Conservation (phyloP, 1,140 invertebrate genomes). For the Lycorma delicatula region DNA sequence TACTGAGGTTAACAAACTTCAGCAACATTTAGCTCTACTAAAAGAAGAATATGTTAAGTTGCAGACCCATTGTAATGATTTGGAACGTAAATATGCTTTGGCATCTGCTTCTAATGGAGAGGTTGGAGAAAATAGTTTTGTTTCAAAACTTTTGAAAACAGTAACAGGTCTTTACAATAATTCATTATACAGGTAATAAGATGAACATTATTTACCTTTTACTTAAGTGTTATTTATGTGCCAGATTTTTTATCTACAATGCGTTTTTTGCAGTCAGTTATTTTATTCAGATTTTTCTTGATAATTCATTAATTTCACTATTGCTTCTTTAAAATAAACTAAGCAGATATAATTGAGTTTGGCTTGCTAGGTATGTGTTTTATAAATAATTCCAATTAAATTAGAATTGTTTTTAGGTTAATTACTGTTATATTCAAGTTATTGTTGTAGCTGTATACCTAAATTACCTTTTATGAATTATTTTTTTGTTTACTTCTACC, state of each 20-base stretch:
- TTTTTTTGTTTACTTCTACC: no score
- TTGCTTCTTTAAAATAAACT: no score
- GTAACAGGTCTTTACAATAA: constrained; percentile 64
- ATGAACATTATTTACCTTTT: not conserved
- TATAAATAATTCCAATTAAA: no score
- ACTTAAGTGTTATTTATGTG: constrained; percentile 1
- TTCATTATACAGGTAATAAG: constrained; percentile 20
- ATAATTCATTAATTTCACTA: no score
- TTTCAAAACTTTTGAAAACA: constrained; percentile 65
- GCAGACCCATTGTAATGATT: constrained; percentile 67
- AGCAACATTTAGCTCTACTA: constrained; percentile 75
- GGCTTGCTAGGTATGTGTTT: no score
- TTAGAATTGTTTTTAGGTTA: no score
- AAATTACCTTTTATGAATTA: no score
- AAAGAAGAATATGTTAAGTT: constrained; percentile 88
- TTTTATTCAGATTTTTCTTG: no score
- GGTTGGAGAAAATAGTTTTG: constrained; percentile 62
- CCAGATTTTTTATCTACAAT: constrained; percentile 49
- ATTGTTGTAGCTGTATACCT: no score
- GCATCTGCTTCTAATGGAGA: constrained; percentile 50
- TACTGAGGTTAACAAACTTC: constrained; percentile 61
- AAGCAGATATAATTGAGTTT: no score
- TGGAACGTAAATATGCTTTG: constrained; percentile 75
- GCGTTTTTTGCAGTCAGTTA: no score
- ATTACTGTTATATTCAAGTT: no score